Percentiles rank a stretch among this genome's conserved stretches.
phyloP scores from a whole-genome alignment of 2,888 invertebrate species.

The Criorhina ranunculi region DNA sequence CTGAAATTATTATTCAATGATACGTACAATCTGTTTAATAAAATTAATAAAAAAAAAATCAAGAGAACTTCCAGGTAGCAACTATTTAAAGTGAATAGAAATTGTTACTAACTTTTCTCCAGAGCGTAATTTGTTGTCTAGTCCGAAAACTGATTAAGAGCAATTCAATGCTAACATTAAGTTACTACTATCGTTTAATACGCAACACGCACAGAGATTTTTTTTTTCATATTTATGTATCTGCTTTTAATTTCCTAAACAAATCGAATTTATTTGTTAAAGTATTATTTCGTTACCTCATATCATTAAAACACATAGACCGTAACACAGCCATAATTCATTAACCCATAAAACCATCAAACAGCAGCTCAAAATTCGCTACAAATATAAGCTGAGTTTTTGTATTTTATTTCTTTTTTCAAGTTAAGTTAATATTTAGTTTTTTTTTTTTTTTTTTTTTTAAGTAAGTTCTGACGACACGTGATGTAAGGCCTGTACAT shows the following conservation, averaged over 20 bases:
- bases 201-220: slow-evolving; percentile 5
- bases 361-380: slow-evolving; percentile 17
- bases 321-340: slow-evolving; percentile 39
- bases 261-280: slow-evolving; percentile 55
- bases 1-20: slow-evolving; percentile 48
- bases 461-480: slow-evolving; percentile 41
- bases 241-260: slow-evolving; percentile 7
- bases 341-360: slow-evolving; percentile 17
- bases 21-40: slow-evolving; percentile 14
- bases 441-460: slow-evolving; percentile 11
- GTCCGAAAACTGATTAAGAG: slow-evolving; percentile 55
- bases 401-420: too few relatives aligned
- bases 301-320: slow-evolving; percentile 37
- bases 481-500: slow-evolving; percentile 32
- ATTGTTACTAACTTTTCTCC: slow-evolving; percentile 54
- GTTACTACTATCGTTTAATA: slow-evolving; percentile 34
- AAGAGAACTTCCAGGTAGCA: slow-evolving; percentile 74
- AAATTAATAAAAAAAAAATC: slow-evolving; percentile 42
- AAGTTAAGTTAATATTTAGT: slow-evolving; percentile 31
- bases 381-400: slow-evolving; percentile 14
- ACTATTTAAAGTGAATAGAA: slow-evolving; percentile 42
- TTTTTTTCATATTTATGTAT: background rate
- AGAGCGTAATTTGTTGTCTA: slow-evolving; percentile 57
- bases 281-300: slow-evolving; percentile 61
- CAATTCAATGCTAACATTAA: slow-evolving; percentile 34